These are phyloP conservation scores for Bovichtus diacanthus DNA, from an alignment of 2,797 vertebrate species.

Conservation along the genomic window DNA sequence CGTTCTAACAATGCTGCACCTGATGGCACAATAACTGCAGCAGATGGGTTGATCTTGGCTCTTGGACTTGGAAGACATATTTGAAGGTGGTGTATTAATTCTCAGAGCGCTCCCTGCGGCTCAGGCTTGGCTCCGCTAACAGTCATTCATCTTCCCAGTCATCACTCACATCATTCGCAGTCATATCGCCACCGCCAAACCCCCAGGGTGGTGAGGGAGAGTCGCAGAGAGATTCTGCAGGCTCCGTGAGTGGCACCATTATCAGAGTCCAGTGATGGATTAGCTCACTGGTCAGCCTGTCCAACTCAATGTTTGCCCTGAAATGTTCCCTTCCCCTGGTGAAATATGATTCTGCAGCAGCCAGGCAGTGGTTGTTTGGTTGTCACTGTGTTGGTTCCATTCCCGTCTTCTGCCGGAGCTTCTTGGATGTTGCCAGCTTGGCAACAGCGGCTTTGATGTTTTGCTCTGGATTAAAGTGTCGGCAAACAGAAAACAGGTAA, in stretches of 20 bases:
- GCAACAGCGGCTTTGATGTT: conserved; percentile 5
- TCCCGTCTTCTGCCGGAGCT: conserved; percentile 33
- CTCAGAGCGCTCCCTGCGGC: conserved; percentile 34
- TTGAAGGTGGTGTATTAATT: conserved; percentile 55
- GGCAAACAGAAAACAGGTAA: neutral
- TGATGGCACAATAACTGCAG: conserved; percentile 34
- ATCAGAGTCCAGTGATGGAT: conserved; percentile 74
- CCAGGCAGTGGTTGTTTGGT: conserved; percentile 58
- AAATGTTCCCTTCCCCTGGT: conserved; percentile 68
- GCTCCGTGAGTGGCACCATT: conserved; percentile 61
- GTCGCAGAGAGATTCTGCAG: conserved; percentile 38
- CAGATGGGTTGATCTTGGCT: conserved; percentile 53
- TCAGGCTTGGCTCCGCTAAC: conserved; percentile 46
- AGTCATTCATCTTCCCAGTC: conserved; percentile 69
- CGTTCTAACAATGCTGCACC: conserved; percentile 21
- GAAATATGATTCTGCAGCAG: conserved; percentile 59
- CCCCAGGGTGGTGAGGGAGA: conserved; percentile 51
- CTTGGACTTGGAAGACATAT: conserved; percentile 49
- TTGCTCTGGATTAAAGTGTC: neutral
- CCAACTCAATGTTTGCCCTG: conserved; percentile 69
- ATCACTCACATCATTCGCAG: conserved; percentile 66
- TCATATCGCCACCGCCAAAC: conserved; percentile 34
- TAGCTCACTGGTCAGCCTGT: conserved; percentile 71
- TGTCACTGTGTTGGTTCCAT: conserved; percentile 67
- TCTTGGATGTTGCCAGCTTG: conserved; percentile 31